Evolutionary conservation across 2,888 invertebrate species (phyloP).

Genomic region (Myopa testacea): DNA sequence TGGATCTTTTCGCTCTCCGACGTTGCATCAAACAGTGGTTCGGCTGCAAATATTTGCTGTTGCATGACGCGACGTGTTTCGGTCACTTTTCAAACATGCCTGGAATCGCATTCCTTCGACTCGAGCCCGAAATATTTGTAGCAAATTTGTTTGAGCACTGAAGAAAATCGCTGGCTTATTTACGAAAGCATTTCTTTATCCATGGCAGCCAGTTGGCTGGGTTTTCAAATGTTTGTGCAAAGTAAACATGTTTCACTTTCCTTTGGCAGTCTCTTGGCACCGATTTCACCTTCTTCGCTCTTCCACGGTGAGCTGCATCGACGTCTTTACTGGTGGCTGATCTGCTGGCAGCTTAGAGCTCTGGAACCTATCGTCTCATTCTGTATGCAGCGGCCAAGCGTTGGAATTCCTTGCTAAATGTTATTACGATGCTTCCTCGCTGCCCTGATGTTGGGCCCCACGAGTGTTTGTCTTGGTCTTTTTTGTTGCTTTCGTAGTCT

Average conservation of each 20-base stretch:
- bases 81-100: too few species aligned
- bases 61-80: too few species aligned
- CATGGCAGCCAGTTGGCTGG: conserved; percentile 5
- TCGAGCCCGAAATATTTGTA: too few species aligned
- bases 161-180: neutral
- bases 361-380: neutral
- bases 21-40: too few species aligned
- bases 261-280: neutral
- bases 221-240: neutral
- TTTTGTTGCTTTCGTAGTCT: neutral
- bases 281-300: neutral
- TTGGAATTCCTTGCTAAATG: conserved; percentile 25
- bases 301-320: neutral
- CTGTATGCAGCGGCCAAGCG: neutral
- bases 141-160: too few species aligned
- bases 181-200: conserved; percentile 10
- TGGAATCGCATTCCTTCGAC: too few species aligned
- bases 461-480: neutral
- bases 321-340: neutral
- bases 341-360: neutral
- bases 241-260: conserved; percentile 6
- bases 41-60: too few species aligned
- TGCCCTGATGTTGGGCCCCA: neutral
- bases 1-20: too few species aligned
- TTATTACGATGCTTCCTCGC: conserved; percentile 8